Evolutionary conservation across 2,113 vertebrate species (phyloP), one percentile per base, ranked within the genome.

Genomic region (Dipodomys merriami): DNA sequence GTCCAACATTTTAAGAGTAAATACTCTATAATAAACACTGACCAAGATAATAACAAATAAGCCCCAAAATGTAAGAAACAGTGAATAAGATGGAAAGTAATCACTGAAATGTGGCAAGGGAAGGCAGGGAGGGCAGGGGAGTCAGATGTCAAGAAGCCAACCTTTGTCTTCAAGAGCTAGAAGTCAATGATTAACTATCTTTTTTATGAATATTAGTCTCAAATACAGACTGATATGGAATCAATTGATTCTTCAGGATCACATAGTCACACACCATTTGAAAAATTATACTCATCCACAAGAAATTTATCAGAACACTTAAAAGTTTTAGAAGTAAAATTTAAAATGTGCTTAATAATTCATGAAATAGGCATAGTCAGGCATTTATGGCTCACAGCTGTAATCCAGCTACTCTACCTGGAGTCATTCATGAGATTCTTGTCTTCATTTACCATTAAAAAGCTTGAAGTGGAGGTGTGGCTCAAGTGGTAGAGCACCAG

Each of bases 331-430:
- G 10, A 76, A 83, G 33, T 53, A 13, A 68, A 94, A 81, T 44
- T 64, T 92, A 60, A 94, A 91, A 69, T 6, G 5, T n/a, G 30
- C 30, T 83, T 22, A 81, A 88, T 86, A 88, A 71, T 60, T 80
- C 29, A 33, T 57, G 1, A 64, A 73, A 79, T 86, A 76, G 11
- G 0, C 62, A 19, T 49, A 0, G 88, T 18, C 19, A 64, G 12
- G 15, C 53, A 57, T 13, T 57, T 11, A 13, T 57, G 53, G 53
- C 15, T 57, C 53, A 57, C 53, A 57, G 11, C 15, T 57, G 4
- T 57, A 57, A 57, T 16, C 53, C 53, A 57, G 53, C 53, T 57
- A 57, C 53, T 57, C 53, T 2, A 13, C 39, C 39, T 3, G 10
- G 49, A 53, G 49, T 13, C 11, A 53, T 11, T 53, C 12, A 53